Percentiles rank a stretch among this genome's conserved stretches.
phyloP scores from a whole-genome alignment of 2,797 vertebrate species.

The Protonibea diacanthus region DNA sequence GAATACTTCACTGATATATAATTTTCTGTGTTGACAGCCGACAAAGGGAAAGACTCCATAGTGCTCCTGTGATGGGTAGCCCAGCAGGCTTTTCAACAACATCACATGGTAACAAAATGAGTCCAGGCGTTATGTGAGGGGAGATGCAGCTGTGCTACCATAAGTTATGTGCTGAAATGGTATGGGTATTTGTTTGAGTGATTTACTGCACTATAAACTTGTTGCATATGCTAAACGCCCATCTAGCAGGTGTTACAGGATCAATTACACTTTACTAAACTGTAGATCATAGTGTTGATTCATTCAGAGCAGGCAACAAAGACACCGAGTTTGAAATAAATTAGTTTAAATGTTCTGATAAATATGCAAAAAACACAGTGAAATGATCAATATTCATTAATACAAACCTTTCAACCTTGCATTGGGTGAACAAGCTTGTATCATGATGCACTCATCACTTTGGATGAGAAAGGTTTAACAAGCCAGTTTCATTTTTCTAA shows the following conservation, averaged over 20 bases:
- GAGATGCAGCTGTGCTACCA: neutral
- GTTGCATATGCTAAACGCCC: neutral
- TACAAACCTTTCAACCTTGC: constrained; percentile 17
- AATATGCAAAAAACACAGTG: neutral
- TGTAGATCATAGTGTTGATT: neutral
- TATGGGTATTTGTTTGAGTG: neutral
- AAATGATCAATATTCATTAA: constrained; percentile 23
- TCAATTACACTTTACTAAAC: neutral
- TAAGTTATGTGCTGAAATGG: constrained; percentile 1
- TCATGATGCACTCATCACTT: constrained; percentile 8
- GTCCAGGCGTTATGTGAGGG: neutral
- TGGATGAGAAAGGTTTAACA: constrained; percentile 36
- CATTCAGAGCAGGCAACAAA: neutral
- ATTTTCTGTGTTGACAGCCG: constrained; percentile 18
- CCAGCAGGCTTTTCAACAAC: constrained; percentile 4
- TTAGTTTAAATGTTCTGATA: neutral
- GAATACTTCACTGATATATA: constrained; percentile 31
- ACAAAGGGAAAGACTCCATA: constrained; percentile 15
- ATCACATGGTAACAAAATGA: neutral
- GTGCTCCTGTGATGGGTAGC: constrained; percentile 2
- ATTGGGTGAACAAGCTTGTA: neutral
- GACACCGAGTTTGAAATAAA: neutral
- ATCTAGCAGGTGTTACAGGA: neutral
- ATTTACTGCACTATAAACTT: neutral
- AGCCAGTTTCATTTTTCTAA: constrained; percentile 32